Evolutionary conservation across 2,113 vertebrate genomes (phyloP).

Genomic region (Solea senegalensis): DNA sequence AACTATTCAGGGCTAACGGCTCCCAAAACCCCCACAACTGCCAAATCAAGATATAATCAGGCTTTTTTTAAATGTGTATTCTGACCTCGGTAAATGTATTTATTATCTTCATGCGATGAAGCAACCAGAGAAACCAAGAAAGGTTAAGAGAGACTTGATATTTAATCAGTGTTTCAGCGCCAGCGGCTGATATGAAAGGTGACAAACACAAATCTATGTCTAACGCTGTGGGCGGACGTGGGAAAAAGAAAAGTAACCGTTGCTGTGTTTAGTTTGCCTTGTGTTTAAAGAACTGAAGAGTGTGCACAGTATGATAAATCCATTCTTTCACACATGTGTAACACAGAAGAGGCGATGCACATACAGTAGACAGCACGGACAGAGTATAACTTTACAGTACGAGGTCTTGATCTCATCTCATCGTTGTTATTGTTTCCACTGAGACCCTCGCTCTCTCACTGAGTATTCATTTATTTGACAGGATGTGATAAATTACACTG

Average conservation of each 20-base stretch:
- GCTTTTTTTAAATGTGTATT: no score
- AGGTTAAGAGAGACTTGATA: slow-evolving; percentile 11
- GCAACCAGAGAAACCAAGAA: not conserved
- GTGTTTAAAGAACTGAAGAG: not conserved
- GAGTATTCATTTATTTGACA: slow-evolving; percentile 37
- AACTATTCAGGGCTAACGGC: no score
- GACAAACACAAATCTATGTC: slow-evolving; percentile 19
- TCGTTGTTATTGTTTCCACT: not conserved
- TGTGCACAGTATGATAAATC: slow-evolving; percentile 8
- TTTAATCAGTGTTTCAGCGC: slow-evolving; percentile 44
- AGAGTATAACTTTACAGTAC: slow-evolving; percentile 46
- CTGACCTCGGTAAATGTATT: not conserved
- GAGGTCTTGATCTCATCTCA: slow-evolving; percentile 32
- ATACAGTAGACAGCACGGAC: slow-evolving; percentile 73
- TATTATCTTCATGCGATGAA: slow-evolving; percentile 16
- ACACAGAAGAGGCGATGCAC: slow-evolving; percentile 18
- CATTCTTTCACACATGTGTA: slow-evolving; percentile 15
- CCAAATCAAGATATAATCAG: no score
- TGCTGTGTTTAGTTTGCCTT: slow-evolving; percentile 19
- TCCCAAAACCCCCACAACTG: no score
- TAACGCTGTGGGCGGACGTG: slow-evolving; percentile 22
- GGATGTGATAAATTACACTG: slow-evolving; percentile 54
- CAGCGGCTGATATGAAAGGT: slow-evolving; percentile 15
- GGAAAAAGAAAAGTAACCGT: slow-evolving; percentile 17
- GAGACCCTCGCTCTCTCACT: slow-evolving; percentile 25